A percentile compares a stretch with the other conserved stretches of the same genome.
phyloP scores from a whole-genome alignment of 2,797 vertebrate species.

The Sebastiscus albofasciatus region DNA sequence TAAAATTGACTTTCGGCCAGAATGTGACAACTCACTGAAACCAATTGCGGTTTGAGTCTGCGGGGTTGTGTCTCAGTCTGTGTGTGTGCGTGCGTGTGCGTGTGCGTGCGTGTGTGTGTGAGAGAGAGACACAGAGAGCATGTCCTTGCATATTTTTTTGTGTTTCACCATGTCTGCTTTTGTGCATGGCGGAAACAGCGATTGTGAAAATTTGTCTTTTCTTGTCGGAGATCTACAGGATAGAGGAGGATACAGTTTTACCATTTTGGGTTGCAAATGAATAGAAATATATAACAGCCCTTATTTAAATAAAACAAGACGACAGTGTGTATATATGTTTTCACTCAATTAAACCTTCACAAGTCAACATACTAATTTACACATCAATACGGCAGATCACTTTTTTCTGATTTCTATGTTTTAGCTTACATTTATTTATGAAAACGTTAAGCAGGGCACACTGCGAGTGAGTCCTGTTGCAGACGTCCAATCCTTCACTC shows the following conservation, averaged over 20 bases:
- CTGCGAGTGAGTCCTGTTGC: not conserved
- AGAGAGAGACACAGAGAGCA: not conserved
- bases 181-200: not conserved
- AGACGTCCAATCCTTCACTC: not conserved
- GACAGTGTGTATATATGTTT: not conserved
- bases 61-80: slow-evolving; percentile 7
- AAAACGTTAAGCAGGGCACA: not conserved
- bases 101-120: not conserved
- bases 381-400: not conserved
- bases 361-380: not conserved
- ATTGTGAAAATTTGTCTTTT: slow-evolving; percentile 18
- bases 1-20: slow-evolving; percentile 75
- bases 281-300: not conserved
- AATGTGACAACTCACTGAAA: slow-evolving; percentile 69
- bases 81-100: not conserved
- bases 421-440: not conserved
- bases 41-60: slow-evolving; percentile 51
- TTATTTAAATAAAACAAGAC: not conserved
- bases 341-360: not conserved
- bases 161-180: slow-evolving; percentile 15
- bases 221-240: not conserved
- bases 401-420: not conserved
- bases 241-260: not conserved
- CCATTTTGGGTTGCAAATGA: not conserved
- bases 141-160: slow-evolving; percentile 16